Base-by-base conservation (phyloP, 2,113 vertebrate genomes). In the Malurus alboscapulatus region DNA sequence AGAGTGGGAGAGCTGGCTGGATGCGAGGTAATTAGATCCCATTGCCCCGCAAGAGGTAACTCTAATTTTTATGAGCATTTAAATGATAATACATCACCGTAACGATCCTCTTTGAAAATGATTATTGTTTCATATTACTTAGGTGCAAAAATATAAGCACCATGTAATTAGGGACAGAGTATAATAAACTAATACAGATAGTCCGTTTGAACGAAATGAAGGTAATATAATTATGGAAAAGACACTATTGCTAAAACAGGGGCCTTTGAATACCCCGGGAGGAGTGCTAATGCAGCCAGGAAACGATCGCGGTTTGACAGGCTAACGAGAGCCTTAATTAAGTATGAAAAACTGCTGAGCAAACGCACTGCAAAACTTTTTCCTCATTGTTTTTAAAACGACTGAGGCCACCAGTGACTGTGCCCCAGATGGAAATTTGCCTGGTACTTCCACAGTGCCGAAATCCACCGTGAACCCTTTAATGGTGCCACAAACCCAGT, bases 321-420 rank as follows among this genome's bases (percentile, higher is more conserved):
- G 97, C 98, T 98, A 99, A 98, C 97, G 96, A 98, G 98, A 96
- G 97, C 95, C 97, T 98, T 98, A 99, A 99, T 99, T 99, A 98
- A 98, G 97, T 98, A 97, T 96, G 97, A 98, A 97, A 97, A 98
- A 98, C 96, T 94, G 98, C 98, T 81, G 90, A 95, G 89, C 88
- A 94, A 97, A 97, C 67, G 93, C 96, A 10, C 81, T 25, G 80
- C 91, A 94, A 97, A 97, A 97, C 95, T 97, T 97, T 96, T 77
- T 59, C 80, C 88, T 65, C 29, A 0, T 48, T 88, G 82, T 94
- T 96, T 94, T 74, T 34, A 44, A 77, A 74, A 91, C 0, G 12
- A 50, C 89, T 22, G 12, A 20, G 83, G 92, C 90, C 91, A 34
- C 14, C 29, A 14, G 79, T 0, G 2, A 25, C 6, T 17, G 27